These are phyloP conservation scores for Tetheella fluctuosa DNA, from an alignment of 2,888 invertebrate genomes.

Conservation along the genomic window DNA sequence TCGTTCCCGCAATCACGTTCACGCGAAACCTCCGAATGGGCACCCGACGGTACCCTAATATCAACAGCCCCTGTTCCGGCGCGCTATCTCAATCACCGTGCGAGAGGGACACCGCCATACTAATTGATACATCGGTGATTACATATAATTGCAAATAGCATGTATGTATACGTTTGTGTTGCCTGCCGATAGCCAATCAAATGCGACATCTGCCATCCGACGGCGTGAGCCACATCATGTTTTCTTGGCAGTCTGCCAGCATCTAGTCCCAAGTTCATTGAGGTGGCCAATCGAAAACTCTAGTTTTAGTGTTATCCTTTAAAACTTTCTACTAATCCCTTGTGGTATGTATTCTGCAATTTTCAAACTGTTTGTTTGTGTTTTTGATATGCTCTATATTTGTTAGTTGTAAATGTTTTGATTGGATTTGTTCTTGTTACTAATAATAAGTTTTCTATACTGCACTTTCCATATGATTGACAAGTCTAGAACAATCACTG, in stretches of 20 bases:
- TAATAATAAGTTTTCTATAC: not conserved
- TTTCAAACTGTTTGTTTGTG: not conserved
- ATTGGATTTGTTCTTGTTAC: not conserved
- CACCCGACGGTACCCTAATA: conserved; percentile 4
- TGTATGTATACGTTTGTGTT: conserved; percentile 26
- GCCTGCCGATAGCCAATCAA: conserved; percentile 43
- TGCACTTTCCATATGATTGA: not conserved
- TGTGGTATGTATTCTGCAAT: conserved; percentile 10
- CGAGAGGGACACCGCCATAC: conserved; percentile 22
- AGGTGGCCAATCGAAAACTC: conserved; percentile 52
- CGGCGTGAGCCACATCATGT: conserved; percentile 38
- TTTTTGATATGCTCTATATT: not conserved
- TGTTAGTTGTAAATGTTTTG: not conserved
- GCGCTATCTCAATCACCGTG: conserved; percentile 19
- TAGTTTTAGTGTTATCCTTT: conserved; percentile 50
- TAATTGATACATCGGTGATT: conserved; percentile 28
- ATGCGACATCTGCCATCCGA: conserved; percentile 47
- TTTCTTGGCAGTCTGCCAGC: conserved; percentile 60
- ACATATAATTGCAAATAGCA: conserved; percentile 17
- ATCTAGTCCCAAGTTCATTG: conserved; percentile 65
- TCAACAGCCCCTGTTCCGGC: conserved; percentile 15
- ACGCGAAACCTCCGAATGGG: conserved; percentile 6
- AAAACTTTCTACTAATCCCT: conserved; percentile 40
- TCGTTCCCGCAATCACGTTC: conserved; percentile 31
- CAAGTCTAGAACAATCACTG: conserved; percentile 25